These are phyloP conservation scores for Andrena camellia DNA, from an alignment of 2,888 invertebrate species.

Conservation along the genomic window DNA sequence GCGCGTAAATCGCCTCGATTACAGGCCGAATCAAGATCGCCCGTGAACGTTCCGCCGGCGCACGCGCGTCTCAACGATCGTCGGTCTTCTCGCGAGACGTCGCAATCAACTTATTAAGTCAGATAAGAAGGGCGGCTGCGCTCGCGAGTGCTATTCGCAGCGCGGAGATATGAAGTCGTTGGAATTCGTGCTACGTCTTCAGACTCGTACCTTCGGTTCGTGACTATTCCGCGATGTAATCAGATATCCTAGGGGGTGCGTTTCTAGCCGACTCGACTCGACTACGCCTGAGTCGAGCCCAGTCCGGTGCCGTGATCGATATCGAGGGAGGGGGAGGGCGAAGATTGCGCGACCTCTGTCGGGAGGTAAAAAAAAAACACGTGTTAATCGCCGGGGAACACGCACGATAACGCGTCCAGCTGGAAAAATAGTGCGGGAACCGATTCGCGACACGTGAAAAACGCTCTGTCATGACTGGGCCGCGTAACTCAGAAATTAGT, in stretches of 20 bases:
- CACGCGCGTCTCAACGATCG: conserved; percentile 35
- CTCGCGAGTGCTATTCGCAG: conserved; percentile 24
- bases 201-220: conserved; percentile 60
- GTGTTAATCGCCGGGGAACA: conserved; percentile 71
- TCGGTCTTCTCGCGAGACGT: conserved; percentile 54
- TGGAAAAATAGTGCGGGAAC: conserved; percentile 30
- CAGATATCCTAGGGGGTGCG: conserved; percentile 54
- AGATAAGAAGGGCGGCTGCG: conserved; percentile 42
- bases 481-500: conserved; percentile 68
- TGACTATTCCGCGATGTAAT: conserved; percentile 64
- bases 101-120: conserved; percentile 62
- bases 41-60: background rate
- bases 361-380: conserved; percentile 54
- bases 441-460: background rate
- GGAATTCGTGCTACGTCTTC: conserved; percentile 66
- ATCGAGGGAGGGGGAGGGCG: conserved; percentile 55
- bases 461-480: conserved; percentile 42
- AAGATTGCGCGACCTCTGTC: background rate
- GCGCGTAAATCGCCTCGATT: conserved; percentile 53
- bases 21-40: conserved; percentile 43
- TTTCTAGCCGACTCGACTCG: conserved; percentile 29
- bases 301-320: conserved; percentile 60
- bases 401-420: conserved; percentile 66
- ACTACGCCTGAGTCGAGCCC: background rate
- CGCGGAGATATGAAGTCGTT: conserved; percentile 62